Percentiles rank a stretch among this genome's conserved stretches.
Evolutionary conservation across 2,797 vertebrate genomes (phyloP).

Genomic region (Gambelia wislizenii): DNA sequence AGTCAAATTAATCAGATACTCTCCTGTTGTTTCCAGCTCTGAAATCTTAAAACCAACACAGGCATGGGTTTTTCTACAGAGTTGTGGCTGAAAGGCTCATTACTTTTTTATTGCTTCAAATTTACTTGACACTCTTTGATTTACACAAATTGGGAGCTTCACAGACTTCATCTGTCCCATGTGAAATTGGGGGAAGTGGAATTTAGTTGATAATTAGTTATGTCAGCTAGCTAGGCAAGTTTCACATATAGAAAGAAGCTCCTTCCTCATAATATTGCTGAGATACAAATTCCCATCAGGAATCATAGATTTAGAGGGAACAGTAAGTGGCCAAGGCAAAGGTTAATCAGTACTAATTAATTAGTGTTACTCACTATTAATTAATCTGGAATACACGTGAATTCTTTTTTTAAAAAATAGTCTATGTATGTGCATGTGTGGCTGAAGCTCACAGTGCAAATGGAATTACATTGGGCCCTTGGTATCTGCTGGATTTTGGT

Average conservation of each 20-base stretch:
- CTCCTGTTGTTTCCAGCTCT: constrained; percentile 24
- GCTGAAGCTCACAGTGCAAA: background rate
- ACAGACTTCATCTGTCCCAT: constrained; percentile 32
- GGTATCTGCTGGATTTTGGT: too few relatives aligned
- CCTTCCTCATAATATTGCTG: constrained; percentile 13
- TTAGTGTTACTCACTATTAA: constrained; percentile 1
- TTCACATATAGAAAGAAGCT: background rate
- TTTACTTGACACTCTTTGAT: constrained; percentile 17
- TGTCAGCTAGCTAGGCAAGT: constrained; percentile 10
- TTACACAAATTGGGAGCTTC: constrained; percentile 29
- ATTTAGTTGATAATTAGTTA: constrained; percentile 47
- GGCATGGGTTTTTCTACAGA: constrained; percentile 49
- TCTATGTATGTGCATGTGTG: background rate
- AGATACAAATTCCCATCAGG: constrained; percentile 24
- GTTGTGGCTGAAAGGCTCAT: constrained; percentile 51
- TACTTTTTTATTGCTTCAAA: constrained; percentile 56
- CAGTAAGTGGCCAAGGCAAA: background rate
- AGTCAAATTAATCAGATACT: constrained; percentile 60
- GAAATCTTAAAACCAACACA: constrained; percentile 57
- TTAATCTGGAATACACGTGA: background rate
- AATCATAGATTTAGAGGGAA: background rate
- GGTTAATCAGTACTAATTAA: background rate
- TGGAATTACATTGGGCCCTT: too few relatives aligned
- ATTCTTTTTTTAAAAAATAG: background rate
- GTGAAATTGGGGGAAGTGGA: background rate